Evolutionary conservation across 2,113 vertebrate species (phyloP), one percentile per base, ranked within the genome.

Genomic region (Apeltes quadracus): DNA sequence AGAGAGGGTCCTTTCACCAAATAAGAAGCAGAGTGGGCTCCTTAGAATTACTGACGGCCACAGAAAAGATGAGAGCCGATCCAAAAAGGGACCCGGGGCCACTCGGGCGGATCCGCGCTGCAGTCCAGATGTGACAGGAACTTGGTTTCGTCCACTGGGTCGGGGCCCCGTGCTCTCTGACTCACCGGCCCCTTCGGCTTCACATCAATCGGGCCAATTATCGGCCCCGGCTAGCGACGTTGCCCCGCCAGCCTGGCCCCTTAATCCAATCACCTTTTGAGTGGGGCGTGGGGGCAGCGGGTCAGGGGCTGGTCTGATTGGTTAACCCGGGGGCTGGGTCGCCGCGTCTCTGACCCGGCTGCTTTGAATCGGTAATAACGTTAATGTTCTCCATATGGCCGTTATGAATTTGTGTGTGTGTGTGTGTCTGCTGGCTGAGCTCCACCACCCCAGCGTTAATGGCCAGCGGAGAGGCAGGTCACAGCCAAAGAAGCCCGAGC

Each of bases 361-460:
- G 82, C 90, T 91, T 90, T 90, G 88, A 89, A 86, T 88, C 83
- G 88, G 79, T 92, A 90, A 92, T 89, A 71, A 88, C 41, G 84
- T 83, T 93, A 93, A 92, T 89, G 65, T 89, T 69, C 70, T 86
- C 91, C 90, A 90, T 90, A 91, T 92, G 90, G 84, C 70, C 15
- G 4, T 55, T 43, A 55, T 38, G 64, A 20, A 29, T 27, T 58
- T 13, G 25, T 20, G 34, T 59, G 69, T 34, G 41, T 50, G 50
- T 66, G 72, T 54, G 76, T 69, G 65, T 59, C 81, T 22, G 62
- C 71, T 65, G 75, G 78, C 72, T 46, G 81, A 63, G 76, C 72
- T 79, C 70, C 23, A 39, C 32, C 32, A 66, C 71, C 79, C 54
- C 70, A 5, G 44, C 22, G 41, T 78, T 86, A 90, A 89, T 79